Conservation (phyloP, 2,113 vertebrate genomes). For the Clarias magur region DNA sequence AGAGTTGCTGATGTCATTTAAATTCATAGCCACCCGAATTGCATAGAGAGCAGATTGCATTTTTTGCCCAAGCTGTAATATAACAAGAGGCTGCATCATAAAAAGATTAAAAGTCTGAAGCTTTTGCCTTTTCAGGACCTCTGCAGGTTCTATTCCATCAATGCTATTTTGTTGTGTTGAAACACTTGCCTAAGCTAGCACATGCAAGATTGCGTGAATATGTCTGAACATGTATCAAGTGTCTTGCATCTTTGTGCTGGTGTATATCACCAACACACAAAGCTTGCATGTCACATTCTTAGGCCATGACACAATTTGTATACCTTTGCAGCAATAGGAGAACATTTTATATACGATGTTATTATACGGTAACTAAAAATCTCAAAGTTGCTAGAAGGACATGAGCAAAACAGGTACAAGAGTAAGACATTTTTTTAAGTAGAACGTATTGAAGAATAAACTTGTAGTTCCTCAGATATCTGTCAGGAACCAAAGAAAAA, state of each 20-base stretch:
- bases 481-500: too few species aligned
- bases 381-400: not conserved
- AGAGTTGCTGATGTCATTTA: not conserved
- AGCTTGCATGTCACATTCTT: not conserved
- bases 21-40: not conserved
- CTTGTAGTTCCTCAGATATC: too few species aligned
- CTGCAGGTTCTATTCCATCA: not conserved
- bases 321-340: not conserved
- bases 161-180: not conserved
- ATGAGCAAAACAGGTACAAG: not conserved
- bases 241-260: not conserved
- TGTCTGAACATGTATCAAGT: slow-evolving; percentile 9
- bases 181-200: not conserved
- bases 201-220: not conserved
- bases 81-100: not conserved
- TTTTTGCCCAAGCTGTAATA: not conserved
- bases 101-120: not conserved
- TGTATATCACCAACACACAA: not conserved
- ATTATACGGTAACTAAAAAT: not conserved
- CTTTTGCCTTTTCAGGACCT: not conserved
- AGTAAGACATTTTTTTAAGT: not conserved
- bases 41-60: not conserved
- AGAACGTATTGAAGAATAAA: too few species aligned
- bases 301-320: not conserved
- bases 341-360: not conserved